Evolutionary conservation across 1,140 invertebrate genomes (phyloP).

Genomic region (Thrips palmi): DNA sequence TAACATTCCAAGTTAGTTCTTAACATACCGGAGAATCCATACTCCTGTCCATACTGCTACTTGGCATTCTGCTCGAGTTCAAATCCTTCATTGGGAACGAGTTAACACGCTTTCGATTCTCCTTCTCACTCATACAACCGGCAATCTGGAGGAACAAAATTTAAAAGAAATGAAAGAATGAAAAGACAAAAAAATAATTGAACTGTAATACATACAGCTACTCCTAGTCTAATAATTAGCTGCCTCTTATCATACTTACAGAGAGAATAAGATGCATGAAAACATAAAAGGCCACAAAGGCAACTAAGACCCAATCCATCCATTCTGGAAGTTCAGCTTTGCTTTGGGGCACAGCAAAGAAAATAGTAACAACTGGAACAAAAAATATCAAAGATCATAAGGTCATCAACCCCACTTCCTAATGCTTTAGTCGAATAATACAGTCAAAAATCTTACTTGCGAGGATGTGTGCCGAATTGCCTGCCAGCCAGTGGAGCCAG

Average conservation of each 20-base stretch:
- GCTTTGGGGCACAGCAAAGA: constrained; percentile 69
- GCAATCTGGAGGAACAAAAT: constrained; percentile 34
- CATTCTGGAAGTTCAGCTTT: constrained; percentile 72
- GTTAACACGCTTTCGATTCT: constrained; percentile 48
- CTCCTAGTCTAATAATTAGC: too few relatives aligned
- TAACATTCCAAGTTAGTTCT: not conserved
- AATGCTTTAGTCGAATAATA: not conserved
- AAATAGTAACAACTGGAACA: constrained; percentile 73
- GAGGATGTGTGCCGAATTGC: constrained; percentile 80
- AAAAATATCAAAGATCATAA: constrained; percentile 13
- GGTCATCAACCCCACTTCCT: not conserved
- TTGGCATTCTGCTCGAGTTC: constrained; percentile 32
- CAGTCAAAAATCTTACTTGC: constrained; percentile 54
- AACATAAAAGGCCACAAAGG: constrained; percentile 77
- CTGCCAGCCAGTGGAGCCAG: constrained; percentile 84
- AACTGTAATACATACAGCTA: too few relatives aligned
- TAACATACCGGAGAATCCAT: constrained; percentile 53
- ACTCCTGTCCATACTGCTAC: constrained; percentile 38
- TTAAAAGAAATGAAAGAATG: not conserved
- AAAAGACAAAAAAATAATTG: not conserved
- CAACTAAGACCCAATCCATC: constrained; percentile 71
- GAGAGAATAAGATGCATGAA: constrained; percentile 75
- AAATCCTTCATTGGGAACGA: constrained; percentile 72
- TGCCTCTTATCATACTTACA: constrained; percentile 34
- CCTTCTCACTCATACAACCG: constrained; percentile 50